phyloP scores from a whole-genome alignment of 2,888 invertebrate genomes.

The Catocala nupta region DNA sequence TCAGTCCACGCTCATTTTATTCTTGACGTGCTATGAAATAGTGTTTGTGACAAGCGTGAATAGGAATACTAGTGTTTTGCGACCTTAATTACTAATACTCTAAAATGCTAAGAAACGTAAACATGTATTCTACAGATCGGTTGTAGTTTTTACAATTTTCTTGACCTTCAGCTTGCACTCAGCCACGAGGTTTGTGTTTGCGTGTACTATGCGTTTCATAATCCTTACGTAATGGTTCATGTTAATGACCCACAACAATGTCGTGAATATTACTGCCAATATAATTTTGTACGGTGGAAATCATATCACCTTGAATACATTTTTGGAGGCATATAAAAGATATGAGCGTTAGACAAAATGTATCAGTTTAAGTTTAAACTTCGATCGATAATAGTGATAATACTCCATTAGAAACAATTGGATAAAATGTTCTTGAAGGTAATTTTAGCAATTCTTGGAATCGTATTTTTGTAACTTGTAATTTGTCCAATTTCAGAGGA shows the following conservation, averaged over 20 bases:
- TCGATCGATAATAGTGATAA: neutral
- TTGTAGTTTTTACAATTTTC: too few species aligned
- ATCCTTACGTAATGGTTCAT: conserved; percentile 27
- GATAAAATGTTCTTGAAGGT: conserved; percentile 44
- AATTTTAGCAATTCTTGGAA: neutral
- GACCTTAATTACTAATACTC: too few species aligned
- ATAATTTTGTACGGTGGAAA: conserved; percentile 40
- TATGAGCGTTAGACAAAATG: conserved; percentile 14
- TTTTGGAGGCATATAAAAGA: conserved; percentile 42
- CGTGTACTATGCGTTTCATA: conserved; percentile 1
- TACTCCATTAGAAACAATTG: conserved; percentile 5
- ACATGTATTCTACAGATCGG: too few species aligned
- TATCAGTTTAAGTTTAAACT: conserved; percentile 36
- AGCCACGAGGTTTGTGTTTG: too few species aligned
- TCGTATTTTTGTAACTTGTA: neutral
- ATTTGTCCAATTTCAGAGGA: too few species aligned
- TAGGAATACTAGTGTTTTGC: too few species aligned
- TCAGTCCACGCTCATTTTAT: too few species aligned
- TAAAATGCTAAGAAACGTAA: too few species aligned
- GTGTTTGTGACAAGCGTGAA: too few species aligned
- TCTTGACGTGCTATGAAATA: too few species aligned
- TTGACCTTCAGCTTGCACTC: too few species aligned
- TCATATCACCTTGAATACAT: conserved; percentile 43
- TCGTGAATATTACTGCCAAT: conserved; percentile 41
- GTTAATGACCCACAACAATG: conserved; percentile 25